These are phyloP conservation scores for Microplitis manilae DNA, from an alignment of 2,888 invertebrate species.

Conservation along the genomic window DNA sequence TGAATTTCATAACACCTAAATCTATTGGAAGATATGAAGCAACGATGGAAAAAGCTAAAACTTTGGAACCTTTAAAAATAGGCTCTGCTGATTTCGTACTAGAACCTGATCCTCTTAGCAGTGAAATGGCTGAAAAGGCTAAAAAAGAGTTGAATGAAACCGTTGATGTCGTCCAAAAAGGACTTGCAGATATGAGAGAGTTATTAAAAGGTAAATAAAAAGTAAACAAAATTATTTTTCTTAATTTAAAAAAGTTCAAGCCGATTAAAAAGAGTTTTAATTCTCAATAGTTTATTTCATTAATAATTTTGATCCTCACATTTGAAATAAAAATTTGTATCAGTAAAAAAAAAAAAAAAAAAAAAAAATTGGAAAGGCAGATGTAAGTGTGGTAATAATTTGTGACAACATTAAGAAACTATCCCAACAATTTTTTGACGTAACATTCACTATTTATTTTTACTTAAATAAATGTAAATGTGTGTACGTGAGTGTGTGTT, in stretches of 20 bases:
- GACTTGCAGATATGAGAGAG: conserved; percentile 74
- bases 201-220: conserved; percentile 75
- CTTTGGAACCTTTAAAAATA: conserved; percentile 69
- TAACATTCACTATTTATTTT: neutral
- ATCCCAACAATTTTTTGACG: neutral
- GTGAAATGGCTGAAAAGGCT: conserved; percentile 77
- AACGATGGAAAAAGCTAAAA: conserved; percentile 59
- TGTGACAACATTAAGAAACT: neutral
- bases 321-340: neutral
- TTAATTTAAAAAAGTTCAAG: neutral
- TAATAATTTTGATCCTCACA: neutral
- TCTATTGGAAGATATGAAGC: conserved; percentile 76
- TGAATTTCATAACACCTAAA: conserved; percentile 62
- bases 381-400: neutral
- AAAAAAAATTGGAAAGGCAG: neutral
- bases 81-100: conserved; percentile 76
- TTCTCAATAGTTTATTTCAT: neutral
- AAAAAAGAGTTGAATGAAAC: conserved; percentile 81
- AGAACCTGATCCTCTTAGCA: conserved; percentile 77
- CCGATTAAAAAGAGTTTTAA: neutral
- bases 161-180: conserved; percentile 77
- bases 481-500: neutral
- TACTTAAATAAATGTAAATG: neutral
- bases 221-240: conserved; percentile 4
- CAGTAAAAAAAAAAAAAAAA: neutral